A percentile compares a stretch with the other conserved stretches of the same genome.
These are phyloP conservation scores for Puffinus mauretanicus DNA, from an alignment of 2,113 vertebrate genomes.

Conservation along the genomic window DNA sequence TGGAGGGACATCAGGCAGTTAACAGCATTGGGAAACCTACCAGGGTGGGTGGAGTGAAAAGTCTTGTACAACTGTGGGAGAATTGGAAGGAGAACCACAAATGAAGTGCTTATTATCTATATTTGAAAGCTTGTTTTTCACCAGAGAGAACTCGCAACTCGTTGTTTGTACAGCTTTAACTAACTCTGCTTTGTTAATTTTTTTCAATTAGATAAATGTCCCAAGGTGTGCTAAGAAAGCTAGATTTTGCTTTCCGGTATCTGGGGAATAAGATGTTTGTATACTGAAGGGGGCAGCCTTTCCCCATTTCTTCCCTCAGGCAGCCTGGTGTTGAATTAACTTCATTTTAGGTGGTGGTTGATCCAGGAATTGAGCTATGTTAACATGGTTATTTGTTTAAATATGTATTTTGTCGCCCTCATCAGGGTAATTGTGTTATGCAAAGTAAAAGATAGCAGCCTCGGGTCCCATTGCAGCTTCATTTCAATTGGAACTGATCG, in stretches of 20 bases:
- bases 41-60: background rate
- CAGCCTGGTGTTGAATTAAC: background rate
- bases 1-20: background rate
- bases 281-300: conserved; percentile 57
- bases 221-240: background rate
- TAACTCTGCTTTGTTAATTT: background rate
- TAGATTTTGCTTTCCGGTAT: background rate
- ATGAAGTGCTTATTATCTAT: background rate
- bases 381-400: background rate
- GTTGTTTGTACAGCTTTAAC: background rate
- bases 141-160: background rate
- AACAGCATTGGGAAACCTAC: background rate
- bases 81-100: background rate
- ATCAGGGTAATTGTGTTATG: background rate
- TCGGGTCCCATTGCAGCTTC: background rate
- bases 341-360: background rate
- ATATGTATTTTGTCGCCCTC: background rate
- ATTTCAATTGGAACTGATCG: background rate
- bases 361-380: background rate
- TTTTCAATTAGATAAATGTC: background rate
- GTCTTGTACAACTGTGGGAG: background rate
- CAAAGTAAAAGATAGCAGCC: background rate
- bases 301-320: background rate
- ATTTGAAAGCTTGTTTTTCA: background rate
- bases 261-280: background rate